Percentiles rank a stretch among this genome's conserved stretches.
Evolutionary conservation across 2,113 vertebrate genomes (phyloP).

Genomic region (Chloroceryle aenea): DNA sequence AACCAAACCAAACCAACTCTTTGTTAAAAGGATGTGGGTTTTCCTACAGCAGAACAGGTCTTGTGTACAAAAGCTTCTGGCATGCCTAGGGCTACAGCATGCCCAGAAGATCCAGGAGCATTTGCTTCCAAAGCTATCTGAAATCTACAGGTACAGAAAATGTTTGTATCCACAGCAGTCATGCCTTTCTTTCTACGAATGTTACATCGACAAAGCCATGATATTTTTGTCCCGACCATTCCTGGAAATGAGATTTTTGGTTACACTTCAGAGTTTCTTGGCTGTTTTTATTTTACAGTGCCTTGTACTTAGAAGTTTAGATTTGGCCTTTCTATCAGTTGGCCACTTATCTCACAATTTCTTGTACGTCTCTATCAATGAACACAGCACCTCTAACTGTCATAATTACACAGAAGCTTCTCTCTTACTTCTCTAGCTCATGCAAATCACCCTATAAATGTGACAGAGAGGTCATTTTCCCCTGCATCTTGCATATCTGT

Average conservation of each 20-base stretch:
- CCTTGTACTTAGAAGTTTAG: not conserved
- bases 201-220: not conserved
- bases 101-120: not conserved
- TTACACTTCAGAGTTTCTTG: not conserved
- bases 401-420: not conserved
- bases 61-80: not conserved
- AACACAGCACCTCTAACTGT: not conserved
- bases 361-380: not conserved
- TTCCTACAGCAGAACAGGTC: not conserved
- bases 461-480: not conserved
- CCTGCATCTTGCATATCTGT: not conserved
- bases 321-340: not conserved
- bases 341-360: not conserved
- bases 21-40: not conserved
- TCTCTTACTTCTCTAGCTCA: not conserved
- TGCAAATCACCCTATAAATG: not conserved
- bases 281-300: not conserved
- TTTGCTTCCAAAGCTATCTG: not conserved
- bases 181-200: not conserved
- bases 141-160: not conserved
- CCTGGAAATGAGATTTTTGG: not conserved
- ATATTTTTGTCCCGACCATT: not conserved
- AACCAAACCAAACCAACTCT: rapidly evolving
- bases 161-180: not conserved
- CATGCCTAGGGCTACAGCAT: not conserved